These are phyloP conservation scores for Acheta domesticus DNA, from an alignment of 2,888 invertebrate genomes.

Conservation along the genomic window DNA sequence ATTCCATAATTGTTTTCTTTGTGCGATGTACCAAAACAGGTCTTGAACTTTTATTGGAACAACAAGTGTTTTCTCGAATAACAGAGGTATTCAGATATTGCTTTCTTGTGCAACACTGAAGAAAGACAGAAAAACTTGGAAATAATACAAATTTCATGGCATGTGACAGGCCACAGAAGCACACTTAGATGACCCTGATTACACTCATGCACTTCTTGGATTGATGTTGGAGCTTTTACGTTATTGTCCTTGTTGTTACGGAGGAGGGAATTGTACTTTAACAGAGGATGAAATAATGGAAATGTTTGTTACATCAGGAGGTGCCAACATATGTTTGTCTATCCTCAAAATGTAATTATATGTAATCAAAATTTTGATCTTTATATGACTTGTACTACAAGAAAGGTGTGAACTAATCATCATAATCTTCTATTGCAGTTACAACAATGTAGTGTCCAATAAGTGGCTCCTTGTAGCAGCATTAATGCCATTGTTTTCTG, in stretches of 20 bases:
- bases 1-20: conserved; percentile 44
- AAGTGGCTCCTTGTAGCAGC: conserved; percentile 32
- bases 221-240: conserved; percentile 40
- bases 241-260: conserved; percentile 39
- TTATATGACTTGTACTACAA: not conserved
- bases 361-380: not conserved
- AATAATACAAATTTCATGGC: not conserved
- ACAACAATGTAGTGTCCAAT: not conserved
- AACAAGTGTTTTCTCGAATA: conserved; percentile 42
- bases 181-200: conserved; percentile 39
- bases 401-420: not conserved
- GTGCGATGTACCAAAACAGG: conserved; percentile 43
- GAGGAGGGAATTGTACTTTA: conserved; percentile 31
- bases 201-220: conserved; percentile 39
- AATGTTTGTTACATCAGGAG: conserved; percentile 38
- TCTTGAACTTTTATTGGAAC: conserved; percentile 43
- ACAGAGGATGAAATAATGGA: conserved; percentile 36
- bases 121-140: no score
- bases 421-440: not conserved
- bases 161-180: conserved; percentile 38
- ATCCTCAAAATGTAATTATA: conserved; percentile 39
- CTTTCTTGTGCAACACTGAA: no score
- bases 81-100: conserved; percentile 38
- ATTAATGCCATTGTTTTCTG: conserved; percentile 37
- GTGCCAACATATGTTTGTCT: conserved; percentile 39